Evolutionary conservation across 1,140 invertebrate genomes (phyloP), one percentile per base, ranked within the genome.

Genomic region (Pseudomyrmex dendroicus): DNA sequence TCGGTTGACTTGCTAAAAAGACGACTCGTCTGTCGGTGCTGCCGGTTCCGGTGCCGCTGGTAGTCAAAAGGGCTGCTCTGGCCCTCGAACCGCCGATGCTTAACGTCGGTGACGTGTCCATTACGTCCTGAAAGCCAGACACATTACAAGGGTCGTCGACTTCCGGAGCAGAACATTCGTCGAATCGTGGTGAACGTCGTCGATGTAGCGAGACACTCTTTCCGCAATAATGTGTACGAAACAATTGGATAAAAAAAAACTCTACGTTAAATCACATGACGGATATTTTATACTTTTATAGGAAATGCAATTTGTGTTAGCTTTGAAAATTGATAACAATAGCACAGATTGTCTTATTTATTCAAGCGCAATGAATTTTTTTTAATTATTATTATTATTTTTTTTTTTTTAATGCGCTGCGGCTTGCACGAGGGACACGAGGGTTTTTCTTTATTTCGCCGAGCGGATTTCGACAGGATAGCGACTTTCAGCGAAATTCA

Each of bases 21-120:
- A 94, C 93, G 80, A 94, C 93, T 35, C 93, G 88, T 84, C 94
- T 92, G 70, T 94, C 90, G 82, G 89, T 84, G 84, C 88, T 92
- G 84, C 92, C 92, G 50, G 91, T 91, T 68, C 92, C 91, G 48
- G 91, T 91, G 35, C 89, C 92, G 48, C 90, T 93, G 10, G 93
- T 93, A 12, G 93, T 91, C 68, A 94, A 85, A 84, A 94, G 91
- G 46, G 93, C 93, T 4, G 94, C 91, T 73, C 94, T 91, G 25
- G 94, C 91, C 68, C 93, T 92, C 52, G 93, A 91, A 66, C 93
- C 93, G 20, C 91, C 91, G 70, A 94, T 87, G 62, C 93, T 93
- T 63, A 94, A 84, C 44, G 92, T 93, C 9, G 94, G 92, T 82
- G 93, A 93, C 59, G 93, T 91, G 84, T 94, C 94, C 94, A 94